Base-by-base conservation (phyloP, 2,888 invertebrate species). In the Hirudinaria manillensis region DNA sequence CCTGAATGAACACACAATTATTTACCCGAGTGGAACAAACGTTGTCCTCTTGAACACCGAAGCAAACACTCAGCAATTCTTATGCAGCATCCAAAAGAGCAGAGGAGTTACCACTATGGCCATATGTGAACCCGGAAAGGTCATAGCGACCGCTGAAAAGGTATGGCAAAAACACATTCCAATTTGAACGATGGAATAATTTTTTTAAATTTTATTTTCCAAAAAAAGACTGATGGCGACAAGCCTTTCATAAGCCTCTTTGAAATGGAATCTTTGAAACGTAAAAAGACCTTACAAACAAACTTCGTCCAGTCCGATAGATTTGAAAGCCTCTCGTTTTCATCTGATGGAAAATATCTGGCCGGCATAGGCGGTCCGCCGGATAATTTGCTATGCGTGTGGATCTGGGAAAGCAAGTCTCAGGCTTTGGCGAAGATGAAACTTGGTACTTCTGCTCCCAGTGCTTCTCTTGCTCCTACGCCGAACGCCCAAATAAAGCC, bases 241-340 rank as follows among this genome's bases (percentile, higher is more conserved):
- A 73, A 65, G 24, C 73, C 73, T 16, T 73, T 73, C 38, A 73
- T 73, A 32, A 73, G 73, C 65, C 32, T 56, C 36, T 73, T 73
- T 27, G 73, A 73, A 27, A n/a, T 73, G 27, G 73, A 73, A n/a
- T 29, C 27, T 65, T 13, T 73, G 32, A 73, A 55, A 24, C 61
- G 73, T 4, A 29, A 55, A 36, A 73, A 73, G 21, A 24, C 45
- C 16, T 3, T 73, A 3, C 73, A 73, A n/a, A 34, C 38, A 10
- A 32, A 61, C 24, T 38, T 36, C 21, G 61, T 73, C 32, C 73
- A 61, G 24, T 73, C 73, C 1, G 73, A 73, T 27, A n/a, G 56
- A n/a, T 73, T 53, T 32, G 73, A 73, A n/a, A 61, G 65, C 16
- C 65, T 73, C 24, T 65, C 65, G 0, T 73, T 73, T 34, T 73